A percentile compares a stretch with the other conserved stretches of the same genome.
Conservation (phyloP, 2,113 vertebrate species). For the Hystrix cristata region DNA sequence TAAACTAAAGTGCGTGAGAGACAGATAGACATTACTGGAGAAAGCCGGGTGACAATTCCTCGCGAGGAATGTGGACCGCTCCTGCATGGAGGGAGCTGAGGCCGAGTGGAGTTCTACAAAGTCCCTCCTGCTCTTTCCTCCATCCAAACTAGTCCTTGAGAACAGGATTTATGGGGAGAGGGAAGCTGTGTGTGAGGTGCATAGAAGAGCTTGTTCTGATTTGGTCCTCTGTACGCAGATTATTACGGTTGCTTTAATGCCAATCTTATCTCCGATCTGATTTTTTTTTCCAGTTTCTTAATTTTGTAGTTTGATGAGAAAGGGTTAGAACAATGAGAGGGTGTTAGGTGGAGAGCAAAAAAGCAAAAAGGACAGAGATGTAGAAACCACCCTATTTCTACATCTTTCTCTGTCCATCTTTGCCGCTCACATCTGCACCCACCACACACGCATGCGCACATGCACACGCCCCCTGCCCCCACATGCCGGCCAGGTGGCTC, state of each 20-base stretch:
- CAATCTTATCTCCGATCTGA: neutral
- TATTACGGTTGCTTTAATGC: neutral
- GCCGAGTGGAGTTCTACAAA: accelerated
- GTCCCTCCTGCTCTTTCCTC: neutral
- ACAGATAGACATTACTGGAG: neutral
- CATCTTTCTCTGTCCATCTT: neutral
- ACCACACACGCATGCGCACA: neutral
- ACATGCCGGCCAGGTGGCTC: constrained; percentile 71
- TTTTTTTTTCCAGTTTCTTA: neutral
- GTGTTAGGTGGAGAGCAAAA: neutral
- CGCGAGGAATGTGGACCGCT: too few relatives aligned
- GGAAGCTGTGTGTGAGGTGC: accelerated
- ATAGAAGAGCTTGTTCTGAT: neutral
- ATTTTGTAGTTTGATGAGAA: neutral
- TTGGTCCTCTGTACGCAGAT: neutral
- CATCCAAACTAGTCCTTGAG: neutral
- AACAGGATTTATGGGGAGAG: neutral
- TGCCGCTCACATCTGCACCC: neutral
- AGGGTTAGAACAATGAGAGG: neutral
- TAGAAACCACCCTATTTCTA: neutral
- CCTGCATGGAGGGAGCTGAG: neutral
- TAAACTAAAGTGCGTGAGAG: neutral
- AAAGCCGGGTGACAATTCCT: neutral
- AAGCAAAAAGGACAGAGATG: neutral
- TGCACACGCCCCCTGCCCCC: neutral